Evolutionary conservation across 35 echinoderm and acorn worm genomes (phyloP).

Genomic region (Chiridota heheva): DNA sequence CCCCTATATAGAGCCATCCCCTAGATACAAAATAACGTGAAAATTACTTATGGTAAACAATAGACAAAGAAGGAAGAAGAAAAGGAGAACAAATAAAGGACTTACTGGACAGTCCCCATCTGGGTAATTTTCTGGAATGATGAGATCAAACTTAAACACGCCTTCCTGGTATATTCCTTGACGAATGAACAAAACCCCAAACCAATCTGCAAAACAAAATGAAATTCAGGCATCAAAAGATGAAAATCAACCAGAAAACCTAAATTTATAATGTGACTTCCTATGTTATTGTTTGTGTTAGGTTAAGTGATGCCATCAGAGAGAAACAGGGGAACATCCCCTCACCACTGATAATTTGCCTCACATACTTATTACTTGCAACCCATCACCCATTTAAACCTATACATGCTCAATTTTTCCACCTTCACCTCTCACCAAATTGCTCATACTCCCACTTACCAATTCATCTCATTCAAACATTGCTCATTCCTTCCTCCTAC

Average conservation of each 20-base stretch:
- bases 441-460: no score
- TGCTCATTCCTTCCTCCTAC: no score
- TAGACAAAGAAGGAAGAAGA: no score
- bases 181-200: slow-evolving; percentile 98
- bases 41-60: no score
- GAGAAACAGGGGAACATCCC: not conserved
- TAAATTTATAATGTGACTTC: not conserved
- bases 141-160: slow-evolving; percentile 95
- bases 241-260: not conserved
- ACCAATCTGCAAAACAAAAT: slow-evolving; percentile 79
- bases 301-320: not conserved
- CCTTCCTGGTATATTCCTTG: slow-evolving; percentile 99
- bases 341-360: not conserved
- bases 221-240: not conserved
- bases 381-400: not conserved
- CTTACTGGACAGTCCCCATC: slow-evolving; percentile 97
- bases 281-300: no score
- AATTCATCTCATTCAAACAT: no score
- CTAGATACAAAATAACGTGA: no score
- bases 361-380: not conserved
- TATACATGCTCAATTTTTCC: no score
- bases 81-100: no score
- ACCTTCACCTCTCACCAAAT: no score
- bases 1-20: no score
- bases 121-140: slow-evolving; percentile 98